A percentile compares a stretch with the other conserved stretches of the same genome.
Evolutionary conservation across 1,140 invertebrate genomes (phyloP).

Genomic region (Streblospio benedicti): DNA sequence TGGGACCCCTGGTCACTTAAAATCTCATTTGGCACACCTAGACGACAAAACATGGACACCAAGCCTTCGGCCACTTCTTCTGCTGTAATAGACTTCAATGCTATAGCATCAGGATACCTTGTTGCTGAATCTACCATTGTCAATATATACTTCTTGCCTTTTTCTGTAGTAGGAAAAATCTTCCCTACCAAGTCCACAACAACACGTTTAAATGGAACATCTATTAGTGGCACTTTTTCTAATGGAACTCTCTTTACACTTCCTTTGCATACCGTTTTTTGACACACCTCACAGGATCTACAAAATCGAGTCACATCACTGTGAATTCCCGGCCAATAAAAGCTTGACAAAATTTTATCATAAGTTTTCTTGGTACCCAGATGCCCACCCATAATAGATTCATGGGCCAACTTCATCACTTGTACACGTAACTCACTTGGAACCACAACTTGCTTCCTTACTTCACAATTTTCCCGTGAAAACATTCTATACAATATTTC

Average conservation of each 20-base stretch:
- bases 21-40: no score
- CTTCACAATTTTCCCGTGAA: no score
- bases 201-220: conserved; percentile 8
- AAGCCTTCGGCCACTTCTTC: no score
- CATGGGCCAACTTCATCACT: not conserved
- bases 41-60: no score
- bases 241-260: conserved; percentile 3
- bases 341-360: not conserved
- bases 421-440: not conserved
- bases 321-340: conserved; percentile 7
- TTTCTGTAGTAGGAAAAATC: no score
- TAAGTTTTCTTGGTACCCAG: not conserved
- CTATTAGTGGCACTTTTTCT: conserved; percentile 7
- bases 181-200: conserved; percentile 4
- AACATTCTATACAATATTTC: no score
- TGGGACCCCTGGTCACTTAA: conserved; percentile 11
- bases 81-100: no score
- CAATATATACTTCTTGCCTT: no score
- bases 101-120: no score
- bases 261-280: conserved; percentile 6
- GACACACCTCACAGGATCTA: conserved; percentile 9
- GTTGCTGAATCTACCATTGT: no score
- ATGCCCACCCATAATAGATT: not conserved
- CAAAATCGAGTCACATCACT: conserved; percentile 6
- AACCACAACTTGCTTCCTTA: not conserved